Conservation (phyloP, 2,113 vertebrate species). For the Tachuris rubrigastra region DNA sequence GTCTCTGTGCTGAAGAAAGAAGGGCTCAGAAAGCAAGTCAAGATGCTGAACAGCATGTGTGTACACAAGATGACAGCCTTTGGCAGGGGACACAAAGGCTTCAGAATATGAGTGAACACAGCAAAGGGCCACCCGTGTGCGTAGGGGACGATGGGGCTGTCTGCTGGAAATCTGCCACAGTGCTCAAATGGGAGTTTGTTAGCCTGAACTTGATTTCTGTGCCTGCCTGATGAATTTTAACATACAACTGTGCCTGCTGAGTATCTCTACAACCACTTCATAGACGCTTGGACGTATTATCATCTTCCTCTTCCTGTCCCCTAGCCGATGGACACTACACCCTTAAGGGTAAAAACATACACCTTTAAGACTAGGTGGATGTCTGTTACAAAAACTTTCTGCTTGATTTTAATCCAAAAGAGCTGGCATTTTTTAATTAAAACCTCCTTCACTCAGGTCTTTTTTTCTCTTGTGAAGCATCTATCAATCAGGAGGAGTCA, state of each 20-base stretch:
- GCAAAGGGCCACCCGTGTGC: not conserved
- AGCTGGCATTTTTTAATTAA: conserved; percentile 14
- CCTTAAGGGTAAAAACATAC: not conserved
- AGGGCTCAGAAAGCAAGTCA: not conserved
- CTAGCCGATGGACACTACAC: fast-evolving
- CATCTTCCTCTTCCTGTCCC: not conserved
- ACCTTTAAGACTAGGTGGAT: not conserved
- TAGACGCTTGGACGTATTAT: fast-evolving
- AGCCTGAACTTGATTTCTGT: not conserved
- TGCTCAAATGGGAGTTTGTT: not conserved
- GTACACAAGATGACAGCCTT: conserved; percentile 20
- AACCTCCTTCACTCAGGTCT: not conserved
- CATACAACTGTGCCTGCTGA: not conserved
- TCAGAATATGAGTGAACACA: not conserved
- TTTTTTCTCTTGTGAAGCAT: not conserved
- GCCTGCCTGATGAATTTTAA: not conserved
- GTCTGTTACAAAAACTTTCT: not conserved
- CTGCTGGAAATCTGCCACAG: not conserved
- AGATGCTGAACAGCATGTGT: not conserved
- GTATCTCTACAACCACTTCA: not conserved
- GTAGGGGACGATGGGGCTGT: not conserved
- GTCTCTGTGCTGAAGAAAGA: not conserved
- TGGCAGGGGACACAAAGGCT: conserved; percentile 21
- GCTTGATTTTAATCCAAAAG: not conserved
- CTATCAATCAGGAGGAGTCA: conserved; percentile 43